Evolutionary conservation across 2,888 invertebrate species (phyloP).

Genomic region (Megaustenia siamemsis): DNA sequence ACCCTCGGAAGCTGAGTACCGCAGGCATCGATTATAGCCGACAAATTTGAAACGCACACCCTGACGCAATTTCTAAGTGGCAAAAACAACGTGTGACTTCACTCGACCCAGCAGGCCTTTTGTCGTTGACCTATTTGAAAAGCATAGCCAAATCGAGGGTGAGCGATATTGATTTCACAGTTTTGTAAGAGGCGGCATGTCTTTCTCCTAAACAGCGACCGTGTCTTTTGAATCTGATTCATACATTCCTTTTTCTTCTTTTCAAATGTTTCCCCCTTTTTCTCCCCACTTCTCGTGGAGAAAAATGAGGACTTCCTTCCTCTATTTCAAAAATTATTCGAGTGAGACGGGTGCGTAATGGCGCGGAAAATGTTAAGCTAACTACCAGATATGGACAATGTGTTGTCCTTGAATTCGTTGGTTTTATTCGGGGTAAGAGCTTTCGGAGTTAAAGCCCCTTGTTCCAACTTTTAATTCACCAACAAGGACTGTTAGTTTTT

Average conservation of each 20-base stretch:
- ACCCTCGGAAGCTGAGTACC: too few relatives aligned
- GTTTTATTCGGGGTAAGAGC: constrained; percentile 1
- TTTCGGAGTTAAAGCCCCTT: neutral
- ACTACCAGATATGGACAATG: constrained; percentile 44
- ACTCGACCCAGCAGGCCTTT: constrained; percentile 20
- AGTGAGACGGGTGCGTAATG: constrained; percentile 43
- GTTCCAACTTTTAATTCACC: constrained; percentile 5
- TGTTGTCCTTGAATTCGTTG: constrained; percentile 1
- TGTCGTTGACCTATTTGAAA: constrained; percentile 17
- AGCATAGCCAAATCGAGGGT: neutral
- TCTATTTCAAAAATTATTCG: constrained; percentile 10
- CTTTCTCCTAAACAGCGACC: constrained; percentile 11
- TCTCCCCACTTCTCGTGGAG: neutral
- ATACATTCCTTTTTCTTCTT: neutral
- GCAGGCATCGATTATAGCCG: neutral
- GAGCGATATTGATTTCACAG: constrained; percentile 28
- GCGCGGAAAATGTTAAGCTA: constrained; percentile 51
- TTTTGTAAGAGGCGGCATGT: constrained; percentile 23
- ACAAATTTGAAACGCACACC: constrained; percentile 47
- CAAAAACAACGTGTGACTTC: constrained; percentile 48
- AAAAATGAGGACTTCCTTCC: constrained; percentile 25
- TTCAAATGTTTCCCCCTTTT: neutral
- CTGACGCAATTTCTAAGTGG: constrained; percentile 52
- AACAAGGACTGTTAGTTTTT: constrained; percentile 13
- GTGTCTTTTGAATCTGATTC: constrained; percentile 38